Evolutionary conservation across 2,797 vertebrate genomes (phyloP).

Genomic region (Lerista edwardsae): DNA sequence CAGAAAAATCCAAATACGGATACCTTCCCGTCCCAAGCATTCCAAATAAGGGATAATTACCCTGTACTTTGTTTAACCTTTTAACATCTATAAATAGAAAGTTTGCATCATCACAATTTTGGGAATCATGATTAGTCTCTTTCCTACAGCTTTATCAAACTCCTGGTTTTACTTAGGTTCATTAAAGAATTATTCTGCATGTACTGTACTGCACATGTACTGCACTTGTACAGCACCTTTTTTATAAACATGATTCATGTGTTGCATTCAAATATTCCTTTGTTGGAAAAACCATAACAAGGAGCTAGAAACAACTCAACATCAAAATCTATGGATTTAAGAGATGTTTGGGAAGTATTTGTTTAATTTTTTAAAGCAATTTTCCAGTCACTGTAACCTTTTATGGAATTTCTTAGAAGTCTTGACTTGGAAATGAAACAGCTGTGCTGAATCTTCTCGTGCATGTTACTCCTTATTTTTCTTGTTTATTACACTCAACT

Average conservation of each 20-base stretch:
- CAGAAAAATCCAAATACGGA: too few relatives aligned
- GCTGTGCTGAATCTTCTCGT: constrained; percentile 45
- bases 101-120: not conserved
- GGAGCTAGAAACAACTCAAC: constrained; percentile 7
- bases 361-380: not conserved
- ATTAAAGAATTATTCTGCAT: constrained; percentile 15
- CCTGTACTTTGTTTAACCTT: constrained; percentile 25
- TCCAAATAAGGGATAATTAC: too few relatives aligned
- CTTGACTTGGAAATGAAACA: constrained; percentile 18
- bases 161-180: constrained; percentile 17
- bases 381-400: not conserved
- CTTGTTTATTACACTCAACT: constrained; percentile 68
- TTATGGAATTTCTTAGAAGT: not conserved
- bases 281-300: not conserved
- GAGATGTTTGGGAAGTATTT: not conserved
- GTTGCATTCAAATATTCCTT: not conserved
- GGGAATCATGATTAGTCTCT: constrained; percentile 20
- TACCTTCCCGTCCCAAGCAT: too few relatives aligned
- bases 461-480: constrained; percentile 74
- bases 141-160: constrained; percentile 22
- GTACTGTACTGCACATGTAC: not conserved
- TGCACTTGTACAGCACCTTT: not conserved
- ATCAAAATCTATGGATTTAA: constrained; percentile 4
- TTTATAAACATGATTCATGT: constrained; percentile 12
- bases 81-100: constrained; percentile 50